A percentile compares a stretch with the other conserved stretches of the same genome.
Conservation (phyloP, 2,113 vertebrate genomes). For the Podarcis raffonei region DNA sequence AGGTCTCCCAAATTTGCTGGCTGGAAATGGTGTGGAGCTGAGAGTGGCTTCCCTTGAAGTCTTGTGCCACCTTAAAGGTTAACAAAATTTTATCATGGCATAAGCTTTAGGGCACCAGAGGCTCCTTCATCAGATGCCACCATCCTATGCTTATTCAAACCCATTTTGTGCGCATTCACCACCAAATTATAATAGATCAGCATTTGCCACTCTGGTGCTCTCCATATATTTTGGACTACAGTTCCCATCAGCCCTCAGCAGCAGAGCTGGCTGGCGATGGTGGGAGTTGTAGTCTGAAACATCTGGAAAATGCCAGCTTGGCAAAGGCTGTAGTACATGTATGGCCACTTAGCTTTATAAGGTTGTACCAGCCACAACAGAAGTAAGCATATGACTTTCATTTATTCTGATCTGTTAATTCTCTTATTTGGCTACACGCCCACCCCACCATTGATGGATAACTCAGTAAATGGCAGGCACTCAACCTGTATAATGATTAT, state of each 20-base stretch:
- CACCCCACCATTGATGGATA: not conserved
- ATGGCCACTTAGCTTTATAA: not conserved
- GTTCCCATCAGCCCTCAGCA: too few species aligned
- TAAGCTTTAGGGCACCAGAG: too few species aligned
- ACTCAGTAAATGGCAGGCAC: not conserved
- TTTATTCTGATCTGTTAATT: not conserved
- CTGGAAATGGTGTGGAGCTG: not conserved
- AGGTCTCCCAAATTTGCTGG: not conserved
- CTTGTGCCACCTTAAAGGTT: not conserved
- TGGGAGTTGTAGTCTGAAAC: too few species aligned
- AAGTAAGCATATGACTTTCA: not conserved
- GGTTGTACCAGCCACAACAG: not conserved
- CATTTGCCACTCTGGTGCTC: too few species aligned
- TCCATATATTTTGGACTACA: too few species aligned
- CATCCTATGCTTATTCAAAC: not conserved
- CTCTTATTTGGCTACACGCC: not conserved
- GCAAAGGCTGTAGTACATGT: not conserved
- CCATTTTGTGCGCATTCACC: not conserved
- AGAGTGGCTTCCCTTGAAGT: accelerated
- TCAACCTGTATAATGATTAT: not conserved
- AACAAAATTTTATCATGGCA: too few species aligned
- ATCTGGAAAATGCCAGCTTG: too few species aligned
- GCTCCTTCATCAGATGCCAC: too few species aligned
- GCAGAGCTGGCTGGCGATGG: too few species aligned
- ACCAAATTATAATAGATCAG: not conserved